Percentiles rank a stretch among this genome's conserved stretches.
Conservation (phyloP, 2,888 invertebrate species). For the Drosophila helvetica region DNA sequence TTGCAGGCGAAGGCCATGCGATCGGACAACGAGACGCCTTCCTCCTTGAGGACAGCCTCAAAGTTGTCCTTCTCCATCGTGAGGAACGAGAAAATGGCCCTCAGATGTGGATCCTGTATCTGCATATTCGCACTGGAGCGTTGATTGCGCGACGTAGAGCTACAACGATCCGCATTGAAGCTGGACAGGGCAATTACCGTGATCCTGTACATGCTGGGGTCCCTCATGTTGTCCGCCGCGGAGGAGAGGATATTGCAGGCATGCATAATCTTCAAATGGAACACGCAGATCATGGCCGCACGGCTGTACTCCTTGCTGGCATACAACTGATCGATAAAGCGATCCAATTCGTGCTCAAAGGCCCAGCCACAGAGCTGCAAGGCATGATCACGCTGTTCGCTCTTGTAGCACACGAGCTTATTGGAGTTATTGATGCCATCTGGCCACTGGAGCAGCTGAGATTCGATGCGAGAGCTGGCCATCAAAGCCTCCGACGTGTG, state of each 20-base stretch:
- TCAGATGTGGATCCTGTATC: conserved; percentile 94
- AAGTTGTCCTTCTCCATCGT: conserved; percentile 91
- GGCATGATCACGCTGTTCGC: conserved; percentile 88
- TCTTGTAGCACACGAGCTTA: conserved; percentile 84
- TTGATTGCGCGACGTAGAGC: conserved; percentile 89
- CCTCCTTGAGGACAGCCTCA: conserved; percentile 92
- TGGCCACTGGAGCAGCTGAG: conserved; percentile 82
- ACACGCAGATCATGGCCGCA: conserved; percentile 96
- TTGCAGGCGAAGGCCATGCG: conserved; percentile 95
- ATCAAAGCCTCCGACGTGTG: conserved; percentile 80
- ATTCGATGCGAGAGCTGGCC: conserved; percentile 80
- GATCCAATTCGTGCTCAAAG: conserved; percentile 89
- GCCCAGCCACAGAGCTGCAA: conserved; percentile 96
- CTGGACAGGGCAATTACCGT: conserved; percentile 92
- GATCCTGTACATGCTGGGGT: conserved; percentile 83
- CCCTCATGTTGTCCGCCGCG: conserved; percentile 85
- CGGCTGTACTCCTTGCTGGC: conserved; percentile 89
- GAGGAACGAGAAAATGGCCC: conserved; percentile 95
- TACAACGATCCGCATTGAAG: conserved; percentile 93
- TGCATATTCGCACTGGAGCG: conserved; percentile 90
- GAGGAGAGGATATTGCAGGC: conserved; percentile 94
- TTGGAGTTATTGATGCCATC: conserved; percentile 82
- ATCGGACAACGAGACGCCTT: conserved; percentile 93
- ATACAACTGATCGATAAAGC: conserved; percentile 88
- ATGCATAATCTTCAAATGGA: conserved; percentile 92